Base-by-base conservation (phyloP, 2,797 vertebrate species). In the Ciconia nigra region DNA sequence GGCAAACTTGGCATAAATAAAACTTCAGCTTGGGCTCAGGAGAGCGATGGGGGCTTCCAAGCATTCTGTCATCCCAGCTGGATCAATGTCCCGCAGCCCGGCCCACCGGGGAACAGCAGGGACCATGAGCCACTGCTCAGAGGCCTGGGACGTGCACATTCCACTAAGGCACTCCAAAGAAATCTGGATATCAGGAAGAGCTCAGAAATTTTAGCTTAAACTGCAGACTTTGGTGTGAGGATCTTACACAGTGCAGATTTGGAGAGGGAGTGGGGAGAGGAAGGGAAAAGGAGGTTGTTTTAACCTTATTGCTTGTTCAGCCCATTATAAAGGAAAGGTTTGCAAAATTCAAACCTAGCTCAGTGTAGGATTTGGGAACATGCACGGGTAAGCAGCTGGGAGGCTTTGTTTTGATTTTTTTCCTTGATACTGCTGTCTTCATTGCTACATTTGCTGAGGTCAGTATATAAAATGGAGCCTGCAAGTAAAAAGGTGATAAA, bases 371-470 rank as follows among this genome's bases (percentile, higher is more conserved):
- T 93, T 96, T 92, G 67, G 77, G 88, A 96, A 96, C 92, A 89
- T 96, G 88, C 93, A 83, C 39, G 39, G 57, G 78, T 97, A 96
- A 96, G 96, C 96, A 96, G 19, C 78, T 88, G 70, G 37, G 52
- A 96, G 72, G 44, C 42, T 94, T 90, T 96, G 93, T 94, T 96
- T 93, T 85, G 67, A 71, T 73, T 87, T 92, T 96, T 95, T 73
- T 35, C 65, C 76, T 83, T 85, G 81, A 74, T 87, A 67, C 6
- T 84, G 88, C 96, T 94, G 74, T 85, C 63, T 80, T 87, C 71
- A 63, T 89, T 49, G n/a, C 67, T 83, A 57, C 57, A 42, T 74
- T 89, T 97, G 94, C 94, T 96, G 91, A 97, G 59, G 67, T 94
- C 74, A 79, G 81, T 80, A 62, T 77, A 63, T 71, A 93, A 92